phyloP scores from a whole-genome alignment of 2,888 invertebrate species.

The Cryptosula pallasiana region DNA sequence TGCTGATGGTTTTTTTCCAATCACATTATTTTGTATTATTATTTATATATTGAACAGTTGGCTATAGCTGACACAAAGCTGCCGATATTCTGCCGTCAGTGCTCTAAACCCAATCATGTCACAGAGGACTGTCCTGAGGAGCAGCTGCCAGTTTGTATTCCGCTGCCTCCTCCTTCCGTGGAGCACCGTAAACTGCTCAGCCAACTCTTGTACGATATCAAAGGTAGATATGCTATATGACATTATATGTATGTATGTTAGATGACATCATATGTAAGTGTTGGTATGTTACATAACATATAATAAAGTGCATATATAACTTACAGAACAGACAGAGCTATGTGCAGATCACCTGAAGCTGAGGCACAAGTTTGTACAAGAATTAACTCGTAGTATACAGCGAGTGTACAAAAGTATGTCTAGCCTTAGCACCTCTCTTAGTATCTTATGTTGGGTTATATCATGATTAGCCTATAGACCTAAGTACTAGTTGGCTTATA shows the following conservation, averaged over 20 bases:
- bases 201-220: constrained; percentile 46
- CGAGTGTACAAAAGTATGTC: neutral
- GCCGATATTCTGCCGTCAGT: constrained; percentile 54
- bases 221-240: no score
- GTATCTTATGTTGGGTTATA: no score
- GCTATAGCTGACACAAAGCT: constrained; percentile 37
- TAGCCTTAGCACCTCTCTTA: neutral
- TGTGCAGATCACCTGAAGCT: neutral
- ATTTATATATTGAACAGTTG: neutral
- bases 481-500: no score
- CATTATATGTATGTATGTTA: no score
- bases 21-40: no score
- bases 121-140: constrained; percentile 57
- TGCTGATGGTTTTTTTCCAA: no score
- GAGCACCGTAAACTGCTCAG: constrained; percentile 43
- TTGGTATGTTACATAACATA: no score
- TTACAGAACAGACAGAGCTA: constrained; percentile 18
- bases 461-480: no score
- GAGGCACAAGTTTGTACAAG: neutral
- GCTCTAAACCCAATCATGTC: constrained; percentile 57
- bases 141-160: constrained; percentile 50
- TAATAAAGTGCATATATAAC: no score
- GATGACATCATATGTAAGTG: no score
- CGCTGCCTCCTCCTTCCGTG: constrained; percentile 42
- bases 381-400: neutral